These are phyloP conservation scores for Raillietiella orientalis DNA, from an alignment of 2,888 invertebrate genomes.

Conservation along the genomic window DNA sequence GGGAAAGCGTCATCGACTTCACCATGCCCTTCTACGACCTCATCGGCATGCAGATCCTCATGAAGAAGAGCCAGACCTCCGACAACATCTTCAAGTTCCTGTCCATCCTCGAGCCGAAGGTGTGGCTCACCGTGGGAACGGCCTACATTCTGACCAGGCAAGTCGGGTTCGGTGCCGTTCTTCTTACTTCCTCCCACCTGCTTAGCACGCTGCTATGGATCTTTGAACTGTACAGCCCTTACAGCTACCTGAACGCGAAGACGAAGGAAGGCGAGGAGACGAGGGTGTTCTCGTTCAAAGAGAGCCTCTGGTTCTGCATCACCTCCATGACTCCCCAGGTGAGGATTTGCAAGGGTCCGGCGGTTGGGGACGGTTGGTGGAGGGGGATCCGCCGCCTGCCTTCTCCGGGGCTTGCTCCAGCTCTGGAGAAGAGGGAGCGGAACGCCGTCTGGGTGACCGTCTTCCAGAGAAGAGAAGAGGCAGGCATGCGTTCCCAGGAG, in stretches of 20 bases:
- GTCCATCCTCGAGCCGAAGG: conserved; percentile 56
- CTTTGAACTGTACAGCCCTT: conserved; percentile 60
- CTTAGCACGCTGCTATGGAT: conserved; percentile 53
- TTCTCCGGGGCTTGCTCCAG: too few relatives aligned
- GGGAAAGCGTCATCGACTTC: conserved; percentile 64
- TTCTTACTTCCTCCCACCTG: too few relatives aligned
- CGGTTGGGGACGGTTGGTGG: too few relatives aligned
- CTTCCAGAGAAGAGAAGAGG: too few relatives aligned
- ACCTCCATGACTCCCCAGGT: conserved; percentile 64
- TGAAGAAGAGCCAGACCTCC: conserved; percentile 29
- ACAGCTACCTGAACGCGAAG: conserved; percentile 50
- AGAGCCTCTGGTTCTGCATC: conserved; percentile 74
- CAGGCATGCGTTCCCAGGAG: too few relatives aligned
- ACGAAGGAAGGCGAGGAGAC: conserved; percentile 66
- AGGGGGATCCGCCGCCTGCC: too few relatives aligned
- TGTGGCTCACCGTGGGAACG: conserved; percentile 48
- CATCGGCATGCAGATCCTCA: conserved; percentile 62
- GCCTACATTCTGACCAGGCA: conserved; percentile 33
- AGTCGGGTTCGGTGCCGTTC: too few relatives aligned
- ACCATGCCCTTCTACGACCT: conserved; percentile 71
- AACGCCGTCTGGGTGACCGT: too few relatives aligned
- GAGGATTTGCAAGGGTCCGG: too few relatives aligned
- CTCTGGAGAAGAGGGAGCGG: too few relatives aligned
- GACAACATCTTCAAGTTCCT: conserved; percentile 69
- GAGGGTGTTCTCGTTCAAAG: conserved; percentile 52